These are phyloP conservation scores for Prunella fulvescens DNA, from an alignment of 2,113 vertebrate genomes.

Conservation along the genomic window DNA sequence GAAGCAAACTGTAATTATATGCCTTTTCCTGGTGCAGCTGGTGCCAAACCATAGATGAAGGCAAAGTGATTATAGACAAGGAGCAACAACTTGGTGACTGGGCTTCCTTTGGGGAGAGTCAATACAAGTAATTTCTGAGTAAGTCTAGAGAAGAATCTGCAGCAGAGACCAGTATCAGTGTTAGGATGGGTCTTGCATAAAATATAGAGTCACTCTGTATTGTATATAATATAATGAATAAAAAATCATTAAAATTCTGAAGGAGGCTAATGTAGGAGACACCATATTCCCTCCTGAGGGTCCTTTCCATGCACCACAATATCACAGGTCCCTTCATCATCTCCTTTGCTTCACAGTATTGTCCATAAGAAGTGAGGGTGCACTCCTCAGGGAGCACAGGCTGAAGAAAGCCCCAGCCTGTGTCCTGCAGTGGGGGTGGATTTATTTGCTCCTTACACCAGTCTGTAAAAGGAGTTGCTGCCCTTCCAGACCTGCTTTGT, in stretches of 20 bases:
- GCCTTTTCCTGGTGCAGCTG: background rate
- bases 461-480: background rate
- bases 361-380: background rate
- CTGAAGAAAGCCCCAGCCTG: background rate
- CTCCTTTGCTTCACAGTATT: background rate
- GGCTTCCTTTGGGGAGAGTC: background rate
- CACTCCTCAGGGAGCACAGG: background rate
- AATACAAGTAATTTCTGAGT: background rate
- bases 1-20: background rate
- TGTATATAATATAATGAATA: background rate
- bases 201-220: background rate
- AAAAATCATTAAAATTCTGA: background rate
- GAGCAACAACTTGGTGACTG: background rate
- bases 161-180: background rate
- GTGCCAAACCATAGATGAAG: background rate
- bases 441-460: background rate
- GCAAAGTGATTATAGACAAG: background rate
- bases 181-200: background rate
- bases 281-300: background rate
- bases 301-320: background rate
- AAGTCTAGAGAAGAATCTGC: background rate
- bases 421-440: background rate
- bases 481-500: background rate
- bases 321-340: background rate
- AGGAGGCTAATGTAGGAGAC: background rate